phyloP scores from a whole-genome alignment of 2,888 invertebrate species.

The Acanthosepion lycidas region DNA sequence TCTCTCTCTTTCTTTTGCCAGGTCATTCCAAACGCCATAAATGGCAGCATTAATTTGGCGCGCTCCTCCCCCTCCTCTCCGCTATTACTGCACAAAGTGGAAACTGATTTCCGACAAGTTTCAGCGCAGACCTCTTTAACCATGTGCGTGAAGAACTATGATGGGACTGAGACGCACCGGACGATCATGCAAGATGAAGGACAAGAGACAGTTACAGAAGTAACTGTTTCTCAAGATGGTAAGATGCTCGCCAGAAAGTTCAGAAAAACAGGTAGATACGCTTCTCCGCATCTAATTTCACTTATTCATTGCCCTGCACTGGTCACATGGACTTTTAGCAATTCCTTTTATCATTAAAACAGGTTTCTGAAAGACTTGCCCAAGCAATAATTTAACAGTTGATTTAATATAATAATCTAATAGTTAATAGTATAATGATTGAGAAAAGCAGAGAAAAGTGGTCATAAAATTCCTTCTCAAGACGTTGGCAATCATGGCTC shows the following conservation, averaged over 20 bases:
- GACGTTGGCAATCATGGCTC: too few species aligned
- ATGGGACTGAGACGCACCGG: constrained; percentile 69
- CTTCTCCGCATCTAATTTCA: background rate
- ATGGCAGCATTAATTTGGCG: constrained; percentile 53
- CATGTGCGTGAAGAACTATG: constrained; percentile 70
- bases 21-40: background rate
- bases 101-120: constrained; percentile 69
- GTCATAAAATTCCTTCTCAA: too few species aligned
- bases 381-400: background rate
- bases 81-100: constrained; percentile 67
- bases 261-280: constrained; percentile 55
- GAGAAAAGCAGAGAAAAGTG: too few species aligned
- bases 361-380: background rate
- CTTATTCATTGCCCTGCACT: constrained; percentile 36
- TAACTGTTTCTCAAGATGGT: constrained; percentile 60
- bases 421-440: background rate
- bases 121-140: constrained; percentile 63
- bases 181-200: constrained; percentile 64
- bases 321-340: background rate
- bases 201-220: constrained; percentile 64
- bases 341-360: background rate
- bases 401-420: too few species aligned
- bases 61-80: constrained; percentile 63
- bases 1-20: background rate
- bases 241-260: constrained; percentile 55